These are phyloP conservation scores for Amblyjoppa proteus DNA, from an alignment of 2,888 invertebrate genomes.

Conservation along the genomic window DNA sequence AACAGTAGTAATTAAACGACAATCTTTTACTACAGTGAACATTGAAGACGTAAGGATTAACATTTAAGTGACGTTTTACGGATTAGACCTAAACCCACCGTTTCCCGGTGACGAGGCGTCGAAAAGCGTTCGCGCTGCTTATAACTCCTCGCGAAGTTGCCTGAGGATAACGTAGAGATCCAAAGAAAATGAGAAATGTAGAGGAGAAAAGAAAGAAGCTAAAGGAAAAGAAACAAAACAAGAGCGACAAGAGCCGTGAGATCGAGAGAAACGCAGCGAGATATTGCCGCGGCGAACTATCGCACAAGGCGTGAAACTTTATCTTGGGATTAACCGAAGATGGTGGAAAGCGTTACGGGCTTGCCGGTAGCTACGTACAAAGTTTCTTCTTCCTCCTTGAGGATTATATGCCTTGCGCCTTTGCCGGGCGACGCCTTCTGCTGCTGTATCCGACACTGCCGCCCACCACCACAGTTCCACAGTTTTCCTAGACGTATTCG, in stretches of 20 bases:
- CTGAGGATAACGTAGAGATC: slow-evolving; percentile 40
- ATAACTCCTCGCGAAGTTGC: slow-evolving; percentile 59
- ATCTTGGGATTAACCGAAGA: slow-evolving; percentile 70
- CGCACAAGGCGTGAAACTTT: slow-evolving; percentile 67
- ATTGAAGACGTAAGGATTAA: background rate
- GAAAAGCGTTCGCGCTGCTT: slow-evolving; percentile 39
- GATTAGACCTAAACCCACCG: background rate
- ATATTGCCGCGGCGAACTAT: slow-evolving; percentile 67
- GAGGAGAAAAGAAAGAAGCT: slow-evolving; percentile 39
- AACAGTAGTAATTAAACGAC: background rate
- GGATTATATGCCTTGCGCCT: slow-evolving; percentile 65
- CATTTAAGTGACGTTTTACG: background rate
- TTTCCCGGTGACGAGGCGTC: slow-evolving; percentile 27
- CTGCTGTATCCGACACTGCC: slow-evolving; percentile 32
- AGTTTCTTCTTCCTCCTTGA: slow-evolving; percentile 64
- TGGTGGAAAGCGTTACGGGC: slow-evolving; percentile 63
- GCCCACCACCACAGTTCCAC: slow-evolving; percentile 27
- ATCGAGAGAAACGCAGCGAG: slow-evolving; percentile 55
- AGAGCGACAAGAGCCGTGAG: slow-evolving; percentile 43
- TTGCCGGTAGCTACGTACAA: slow-evolving; percentile 43
- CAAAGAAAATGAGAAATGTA: slow-evolving; percentile 57
- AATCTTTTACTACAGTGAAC: background rate
- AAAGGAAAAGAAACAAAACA: slow-evolving; percentile 37
- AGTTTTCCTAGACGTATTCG: slow-evolving; percentile 33
- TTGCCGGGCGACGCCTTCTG: slow-evolving; percentile 48